Conservation (phyloP, 1,140 invertebrate species). For the Aethina tumida region DNA sequence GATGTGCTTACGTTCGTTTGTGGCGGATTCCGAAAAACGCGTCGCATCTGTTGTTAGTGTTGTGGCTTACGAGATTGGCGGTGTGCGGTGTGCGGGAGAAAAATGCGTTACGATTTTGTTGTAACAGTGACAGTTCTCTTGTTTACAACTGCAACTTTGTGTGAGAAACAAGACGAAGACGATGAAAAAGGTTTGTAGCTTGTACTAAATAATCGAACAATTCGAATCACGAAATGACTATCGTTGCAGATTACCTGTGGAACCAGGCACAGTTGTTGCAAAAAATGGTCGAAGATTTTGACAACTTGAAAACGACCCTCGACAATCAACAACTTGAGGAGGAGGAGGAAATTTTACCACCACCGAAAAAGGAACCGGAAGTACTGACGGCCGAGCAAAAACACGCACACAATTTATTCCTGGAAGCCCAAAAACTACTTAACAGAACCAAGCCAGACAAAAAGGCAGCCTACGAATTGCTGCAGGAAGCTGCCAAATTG, state of each 20-base stretch:
- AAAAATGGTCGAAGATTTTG: conserved; percentile 30
- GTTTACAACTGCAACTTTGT: conserved; percentile 1
- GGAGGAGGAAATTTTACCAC: conserved; percentile 39
- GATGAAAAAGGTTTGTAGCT: too few species aligned
- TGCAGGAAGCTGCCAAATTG: conserved; percentile 63
- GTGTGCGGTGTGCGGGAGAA: too few species aligned
- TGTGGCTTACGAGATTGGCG: too few species aligned
- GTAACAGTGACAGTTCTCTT: background rate
- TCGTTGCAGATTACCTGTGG: too few species aligned
- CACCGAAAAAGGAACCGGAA: conserved; percentile 36
- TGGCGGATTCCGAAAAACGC: too few species aligned
- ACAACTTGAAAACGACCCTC: conserved; percentile 19
- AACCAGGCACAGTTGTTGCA: conserved; percentile 30
- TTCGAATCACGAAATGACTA: too few species aligned
- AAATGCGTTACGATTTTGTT: too few species aligned
- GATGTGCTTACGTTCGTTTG: too few species aligned
- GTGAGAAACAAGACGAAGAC: too few species aligned
- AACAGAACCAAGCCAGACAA: conserved; percentile 58
- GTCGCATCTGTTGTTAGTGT: too few species aligned
- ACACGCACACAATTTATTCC: too few species aligned
- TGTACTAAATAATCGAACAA: too few species aligned
- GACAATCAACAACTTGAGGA: conserved; percentile 24
- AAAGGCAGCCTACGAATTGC: conserved; percentile 50
- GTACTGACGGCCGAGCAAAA: conserved; percentile 47
- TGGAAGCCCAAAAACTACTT: conserved; percentile 55